A percentile compares a stretch with the other conserved stretches of the same genome.
Evolutionary conservation across 1,140 invertebrate genomes (phyloP).

Genomic region (Heliconius nattereri): DNA sequence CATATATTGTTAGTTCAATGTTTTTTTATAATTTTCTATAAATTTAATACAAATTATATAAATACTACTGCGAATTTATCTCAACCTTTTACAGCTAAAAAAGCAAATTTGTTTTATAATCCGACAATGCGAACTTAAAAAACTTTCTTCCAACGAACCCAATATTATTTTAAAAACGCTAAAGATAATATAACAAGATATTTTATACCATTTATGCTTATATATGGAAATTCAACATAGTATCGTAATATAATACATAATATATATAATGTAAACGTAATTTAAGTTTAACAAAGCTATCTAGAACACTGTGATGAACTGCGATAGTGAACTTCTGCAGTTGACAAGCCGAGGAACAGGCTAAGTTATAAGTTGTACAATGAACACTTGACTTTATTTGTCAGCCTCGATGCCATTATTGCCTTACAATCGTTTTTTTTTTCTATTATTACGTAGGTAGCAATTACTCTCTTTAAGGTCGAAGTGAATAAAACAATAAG

Average conservation of each 20-base stretch:
- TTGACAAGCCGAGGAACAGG: constrained; percentile 20
- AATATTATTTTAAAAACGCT: too few relatives aligned
- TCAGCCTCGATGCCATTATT: constrained; percentile 21
- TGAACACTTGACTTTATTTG: constrained; percentile 19
- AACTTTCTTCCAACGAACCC: too few relatives aligned
- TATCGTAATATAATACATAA: background rate
- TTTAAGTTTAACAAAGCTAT: constrained; percentile 4
- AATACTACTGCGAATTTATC: too few relatives aligned
- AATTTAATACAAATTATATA: too few relatives aligned
- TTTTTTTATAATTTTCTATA: too few relatives aligned
- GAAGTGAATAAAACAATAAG: background rate
- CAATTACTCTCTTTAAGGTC: constrained; percentile 9
- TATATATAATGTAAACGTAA: background rate
- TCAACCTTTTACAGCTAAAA: too few relatives aligned
- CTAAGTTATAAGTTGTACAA: constrained; percentile 18
- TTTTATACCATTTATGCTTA: background rate
- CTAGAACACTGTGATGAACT: background rate
- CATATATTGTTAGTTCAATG: too few relatives aligned
- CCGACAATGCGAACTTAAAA: too few relatives aligned
- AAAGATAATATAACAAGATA: too few relatives aligned
- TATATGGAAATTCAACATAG: background rate
- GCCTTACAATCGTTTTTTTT: constrained; percentile 16
- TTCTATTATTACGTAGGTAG: constrained; percentile 13
- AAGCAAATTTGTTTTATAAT: too few relatives aligned
- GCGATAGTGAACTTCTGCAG: constrained; percentile 20